Evolutionary conservation across 2,888 invertebrate species (phyloP), one percentile per base, ranked within the genome.

Genomic region (Cetonia aurata): DNA sequence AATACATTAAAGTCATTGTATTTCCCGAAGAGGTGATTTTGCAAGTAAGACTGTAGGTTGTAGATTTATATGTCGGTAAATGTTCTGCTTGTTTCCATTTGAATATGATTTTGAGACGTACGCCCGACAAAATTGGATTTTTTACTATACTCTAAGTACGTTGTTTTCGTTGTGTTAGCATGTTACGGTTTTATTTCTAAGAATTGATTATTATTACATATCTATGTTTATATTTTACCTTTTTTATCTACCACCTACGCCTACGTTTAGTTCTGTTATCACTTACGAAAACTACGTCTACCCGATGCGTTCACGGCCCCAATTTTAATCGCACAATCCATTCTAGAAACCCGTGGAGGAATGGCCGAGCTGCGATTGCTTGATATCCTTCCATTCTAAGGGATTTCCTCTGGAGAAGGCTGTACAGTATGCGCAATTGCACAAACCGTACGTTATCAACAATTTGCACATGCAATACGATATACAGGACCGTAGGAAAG

Each of bases 401-500:
- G 98, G 99, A 44, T 99, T 99, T 86, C 99, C 99, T 0, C 87
- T 99, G 74, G 96, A 98, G 81, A 99, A 99, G 87, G 99, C 99
- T 33, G 96, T 99, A 79, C 94, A 94, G 80, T 99, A 99, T 86
- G 94, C 97, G 68, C 94, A 94, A 80, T 87, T 98, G 71, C 89
- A 97, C 76, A 94, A 94, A 83, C 99, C 99, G 0, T 99, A 97
- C 83, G 94, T 98, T 75, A 96, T 99, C 79, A 99, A 99, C 85
- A 98, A 99, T 87, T 90, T 99, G 77, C 95, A 96, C 80, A 96
- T 98, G 94, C 99, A 99, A 85, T 99, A 96, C 86, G 96, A 96
- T 83, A 94, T 99, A 80, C 97, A 96, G 91, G 96, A 96, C 85
- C 92, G 96, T 75, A 88, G 98, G 81, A 94, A 93, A 86, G 99